Conservation (phyloP, 2,797 vertebrate genomes). For the Sebastes hopkinsi region DNA sequence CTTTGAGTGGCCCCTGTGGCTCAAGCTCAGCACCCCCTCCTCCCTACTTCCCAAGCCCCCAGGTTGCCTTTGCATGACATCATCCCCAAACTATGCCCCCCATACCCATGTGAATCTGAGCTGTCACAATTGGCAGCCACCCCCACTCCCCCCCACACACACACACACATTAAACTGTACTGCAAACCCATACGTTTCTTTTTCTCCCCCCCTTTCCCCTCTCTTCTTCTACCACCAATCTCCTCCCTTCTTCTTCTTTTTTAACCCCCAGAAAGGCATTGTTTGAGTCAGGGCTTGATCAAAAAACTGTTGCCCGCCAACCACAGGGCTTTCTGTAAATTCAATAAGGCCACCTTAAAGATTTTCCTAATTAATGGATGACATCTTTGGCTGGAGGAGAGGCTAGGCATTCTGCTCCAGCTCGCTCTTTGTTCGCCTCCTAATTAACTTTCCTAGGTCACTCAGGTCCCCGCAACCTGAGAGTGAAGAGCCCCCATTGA, state of each 20-base stretch:
- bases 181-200: constrained; percentile 90
- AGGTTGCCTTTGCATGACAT: constrained; percentile 99
- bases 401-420: constrained; percentile 99
- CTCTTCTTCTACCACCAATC: constrained; percentile 75
- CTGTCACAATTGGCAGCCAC: constrained; percentile 87
- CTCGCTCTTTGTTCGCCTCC: constrained; percentile 99
- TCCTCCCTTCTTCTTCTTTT: constrained; percentile 84
- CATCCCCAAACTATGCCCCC: constrained; percentile 96
- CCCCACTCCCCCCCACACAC: constrained; percentile 23
- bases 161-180: constrained; percentile 87
- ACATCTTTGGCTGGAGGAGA: constrained; percentile 99
- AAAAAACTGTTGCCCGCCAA: constrained; percentile 99
- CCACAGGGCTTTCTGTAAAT: constrained; percentile 96
- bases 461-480: constrained; percentile 99
- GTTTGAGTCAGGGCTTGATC: constrained; percentile 94
- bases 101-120: constrained; percentile 98
- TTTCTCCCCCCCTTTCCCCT: constrained; percentile 43
- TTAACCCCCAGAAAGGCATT: constrained; percentile 89
- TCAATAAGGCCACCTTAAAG: constrained; percentile 99
- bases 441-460: constrained; percentile 99
- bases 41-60: constrained; percentile 87
- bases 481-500: constrained; percentile 99
- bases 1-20: constrained; percentile 86
- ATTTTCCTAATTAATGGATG: constrained; percentile 99
- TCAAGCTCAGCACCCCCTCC: constrained; percentile 75